Evolutionary conservation across 2,113 vertebrate species (phyloP), one percentile per base, ranked within the genome.

Genomic region (Tragelaphus imberbis): DNA sequence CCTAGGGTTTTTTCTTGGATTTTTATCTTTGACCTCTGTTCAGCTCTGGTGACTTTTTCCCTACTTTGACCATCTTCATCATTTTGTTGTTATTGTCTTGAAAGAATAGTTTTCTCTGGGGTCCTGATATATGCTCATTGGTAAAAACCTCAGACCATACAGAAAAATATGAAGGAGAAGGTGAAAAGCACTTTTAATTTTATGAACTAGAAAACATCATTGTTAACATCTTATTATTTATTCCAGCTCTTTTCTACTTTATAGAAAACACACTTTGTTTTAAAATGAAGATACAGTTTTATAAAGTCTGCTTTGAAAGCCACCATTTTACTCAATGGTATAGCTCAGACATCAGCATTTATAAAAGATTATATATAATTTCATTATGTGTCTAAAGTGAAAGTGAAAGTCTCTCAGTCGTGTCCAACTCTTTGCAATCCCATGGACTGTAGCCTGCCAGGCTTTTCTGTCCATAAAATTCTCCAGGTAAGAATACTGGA

Each of bases 361-460:
- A 87, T 36, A 84, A 84, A 75, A 96, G 71, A 10, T 89, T 93
- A 7, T 15, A 75, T 96, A 61, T 86, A 94, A 86, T 88, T 94
- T 56, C 16, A 27, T 75, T 96, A 5, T 68, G 68, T 94, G 15
- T 89, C 85, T 80, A 75, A 75, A 40, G 68, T 75, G n/a, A 71
- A 71, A 71, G 5, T 21, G 19, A 75, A 75, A 75, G 21, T 75
- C 68, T 75, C n/a, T 75, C 68, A 75, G 68, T 75, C 11, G 0
- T 40, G 68, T 75, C 36, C 2, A 2, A 25, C 21, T 75, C 65
- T 75, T 75, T 75, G 36, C 36, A 75, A 0, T 25, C 36, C 36
- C n/a, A 75, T 25, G 68, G 21, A 75, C 10, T 23, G 36, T 75
- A 75, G 68, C n/a, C n/a, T 75, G 36, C 68, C 36, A 40, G 68